Base-by-base conservation (phyloP, 2,888 invertebrate species). In the Ischnus inquisitorius region DNA sequence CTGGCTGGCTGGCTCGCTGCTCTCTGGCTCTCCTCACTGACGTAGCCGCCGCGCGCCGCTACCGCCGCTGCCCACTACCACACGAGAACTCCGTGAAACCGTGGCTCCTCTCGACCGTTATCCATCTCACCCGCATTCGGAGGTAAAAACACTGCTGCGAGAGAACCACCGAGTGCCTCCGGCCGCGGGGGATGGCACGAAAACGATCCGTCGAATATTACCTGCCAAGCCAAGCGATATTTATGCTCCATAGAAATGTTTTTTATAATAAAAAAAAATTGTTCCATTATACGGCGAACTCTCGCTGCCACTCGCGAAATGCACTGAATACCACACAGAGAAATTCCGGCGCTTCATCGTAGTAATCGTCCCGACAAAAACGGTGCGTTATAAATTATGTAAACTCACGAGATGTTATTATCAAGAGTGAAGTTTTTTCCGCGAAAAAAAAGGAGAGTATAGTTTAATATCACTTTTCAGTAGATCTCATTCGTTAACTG, bases 11-110 rank as follows among this genome's bases (percentile, higher is more conserved):
- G 41, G 39, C 16, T 60, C n/a, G 81, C 84, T 54, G 54, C 71
- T 28, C n/a, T 86, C 88, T 86, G 83, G 22, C 85, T 87, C 82
- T 51, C 51, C 79, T 51, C 54, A 41, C 88, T 64, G 69, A 39
- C 51, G 62, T 16, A 62, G 14, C 28, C 51, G 34, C 77, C 77
- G 79, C 67, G 57, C 71, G 69, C 83, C 72, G 80, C 57, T 6
- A 25, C 71, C 34, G 39, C 57, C 54, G 28, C 60, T 62, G 76
- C 82, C 54, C 22, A 22, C 12, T 54, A 10, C 54, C 46, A 65
- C 74, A 64, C 51, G 46, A 69, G 28, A 76, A 43, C 46, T 19
- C 34, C 77, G 60, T 12, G 60, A 22, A 34, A 74, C 51, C 34
- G 68, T 62, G 48, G 65, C 74, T 43, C 81, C 51, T 22, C 76